Base-by-base conservation (phyloP, 92 coral and sea anemone species). In the Porites rus region DNA sequence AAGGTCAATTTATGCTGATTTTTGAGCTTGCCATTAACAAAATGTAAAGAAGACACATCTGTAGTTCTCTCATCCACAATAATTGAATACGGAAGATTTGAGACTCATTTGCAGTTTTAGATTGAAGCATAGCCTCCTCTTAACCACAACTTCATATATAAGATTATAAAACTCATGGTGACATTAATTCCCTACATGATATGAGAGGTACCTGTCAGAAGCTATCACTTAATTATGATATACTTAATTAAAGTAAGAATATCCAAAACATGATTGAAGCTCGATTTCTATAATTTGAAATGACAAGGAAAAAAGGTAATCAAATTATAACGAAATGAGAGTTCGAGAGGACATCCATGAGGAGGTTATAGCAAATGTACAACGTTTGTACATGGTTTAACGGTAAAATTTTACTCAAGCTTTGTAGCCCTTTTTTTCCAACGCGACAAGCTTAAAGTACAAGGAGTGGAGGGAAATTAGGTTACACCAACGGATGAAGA, bases 141-240 rank as follows among this genome's bases (percentile, higher is more conserved):
- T 0, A 38, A 38, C 46, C 46, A 4, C 46, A 38, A 7, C 46
- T 38, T 38, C 46, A 38, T 38, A 38, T 38, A 38, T 0, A 38
- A 38, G 13, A 9, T 56, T 56, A 10, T 56, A 10, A 10, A 56
- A 56, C 16, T 56, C 16, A 56, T 56, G 61, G n/a, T 10, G 1
- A 22, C 43, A 22, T 28, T 53, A 28, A 58, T 12, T 38, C 21
- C 25, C 65, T 63, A 8, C 21, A 63, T 64, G 54, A 54, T 21
- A n/a, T 68, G 70, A 58, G 2, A 69, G 56, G 86, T 58, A 81
- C 86, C 86, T 53, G 86, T 56, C 17, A 76, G 12, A 7, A 21
- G 10, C 13, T 58, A 81, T 81, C 58, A 81, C 58, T 67, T 59
- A 31, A 69, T 81, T 17, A 81, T 56, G 68, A 69, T 31, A 38